Conservation (phyloP, 2,113 vertebrate species). For the Stercorarius parasiticus region DNA sequence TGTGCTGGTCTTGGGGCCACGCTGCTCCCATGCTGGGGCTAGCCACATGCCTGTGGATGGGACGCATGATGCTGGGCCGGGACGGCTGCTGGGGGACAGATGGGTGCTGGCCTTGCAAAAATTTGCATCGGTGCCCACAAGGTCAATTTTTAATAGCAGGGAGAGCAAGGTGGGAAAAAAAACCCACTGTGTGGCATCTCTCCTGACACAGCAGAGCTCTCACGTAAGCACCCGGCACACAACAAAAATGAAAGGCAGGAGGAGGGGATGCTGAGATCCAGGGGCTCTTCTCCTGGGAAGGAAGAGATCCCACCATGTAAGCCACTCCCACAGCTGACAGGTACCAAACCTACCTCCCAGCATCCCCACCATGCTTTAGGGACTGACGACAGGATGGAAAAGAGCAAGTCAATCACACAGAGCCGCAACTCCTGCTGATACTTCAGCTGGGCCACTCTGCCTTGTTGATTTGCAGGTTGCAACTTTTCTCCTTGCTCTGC, state of each 20-base stretch:
- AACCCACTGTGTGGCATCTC: neutral
- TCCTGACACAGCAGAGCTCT: neutral
- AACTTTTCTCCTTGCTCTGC: neutral
- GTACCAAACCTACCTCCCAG: neutral
- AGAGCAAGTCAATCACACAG: neutral
- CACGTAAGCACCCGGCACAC: fast-evolving
- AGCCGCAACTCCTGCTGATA: neutral
- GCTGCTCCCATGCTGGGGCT: neutral
- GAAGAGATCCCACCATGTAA: fast-evolving
- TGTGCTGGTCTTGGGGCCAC: neutral
- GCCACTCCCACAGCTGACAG: neutral
- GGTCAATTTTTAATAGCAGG: neutral
- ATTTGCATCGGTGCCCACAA: fast-evolving
- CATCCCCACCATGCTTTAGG: neutral
- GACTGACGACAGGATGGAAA: neutral
- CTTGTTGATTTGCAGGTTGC: neutral
- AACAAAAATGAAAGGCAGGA: neutral
- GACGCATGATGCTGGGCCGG: fast-evolving
- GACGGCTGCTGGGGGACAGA: neutral
- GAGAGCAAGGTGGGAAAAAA: neutral
- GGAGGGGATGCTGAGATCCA: neutral
- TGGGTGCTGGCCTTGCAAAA: neutral
- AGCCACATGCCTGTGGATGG: fast-evolving
- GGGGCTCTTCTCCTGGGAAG: neutral
- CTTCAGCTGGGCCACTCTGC: neutral